These are phyloP conservation scores for Crotalus tigris DNA, from an alignment of 2,113 vertebrate genomes.

Conservation along the genomic window DNA sequence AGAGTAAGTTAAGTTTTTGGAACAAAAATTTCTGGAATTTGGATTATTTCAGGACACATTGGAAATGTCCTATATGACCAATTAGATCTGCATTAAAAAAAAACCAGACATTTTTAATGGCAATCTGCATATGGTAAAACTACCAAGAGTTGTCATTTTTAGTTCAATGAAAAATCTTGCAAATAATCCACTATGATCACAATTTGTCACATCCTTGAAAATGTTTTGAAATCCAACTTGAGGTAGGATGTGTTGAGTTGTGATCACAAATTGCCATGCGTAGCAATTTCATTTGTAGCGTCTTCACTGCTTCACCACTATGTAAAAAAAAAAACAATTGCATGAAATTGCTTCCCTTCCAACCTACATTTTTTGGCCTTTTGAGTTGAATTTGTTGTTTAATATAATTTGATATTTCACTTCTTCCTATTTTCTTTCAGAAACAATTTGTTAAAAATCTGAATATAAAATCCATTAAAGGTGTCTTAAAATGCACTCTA, in stretches of 20 bases:
- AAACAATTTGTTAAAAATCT: conserved; percentile 47
- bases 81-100: not conserved
- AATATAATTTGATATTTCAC: conserved; percentile 45
- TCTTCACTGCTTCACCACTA: not conserved
- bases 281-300: not conserved
- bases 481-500: conserved; percentile 46
- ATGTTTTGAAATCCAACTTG: not conserved
- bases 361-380: conserved; percentile 16
- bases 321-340: conserved; percentile 15
- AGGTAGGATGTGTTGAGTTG: not conserved
- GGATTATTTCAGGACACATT: not conserved
- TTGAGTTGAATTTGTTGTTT: conserved; percentile 56
- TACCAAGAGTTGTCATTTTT: not conserved
- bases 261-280: not conserved
- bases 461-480: conserved; percentile 41
- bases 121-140: not conserved
- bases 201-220: not conserved
- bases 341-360: conserved; percentile 35
- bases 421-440: conserved; percentile 54
- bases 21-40: not conserved
- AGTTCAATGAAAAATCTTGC: not conserved
- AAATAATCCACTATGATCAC: not conserved
- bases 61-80: not conserved
- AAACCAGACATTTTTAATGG: not conserved
- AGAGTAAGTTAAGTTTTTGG: not conserved